Percentiles rank a stretch among this genome's conserved stretches.
These are phyloP conservation scores for Orchesellides sinensis DNA, from an alignment of 2,888 invertebrate genomes.

Conservation along the genomic window DNA sequence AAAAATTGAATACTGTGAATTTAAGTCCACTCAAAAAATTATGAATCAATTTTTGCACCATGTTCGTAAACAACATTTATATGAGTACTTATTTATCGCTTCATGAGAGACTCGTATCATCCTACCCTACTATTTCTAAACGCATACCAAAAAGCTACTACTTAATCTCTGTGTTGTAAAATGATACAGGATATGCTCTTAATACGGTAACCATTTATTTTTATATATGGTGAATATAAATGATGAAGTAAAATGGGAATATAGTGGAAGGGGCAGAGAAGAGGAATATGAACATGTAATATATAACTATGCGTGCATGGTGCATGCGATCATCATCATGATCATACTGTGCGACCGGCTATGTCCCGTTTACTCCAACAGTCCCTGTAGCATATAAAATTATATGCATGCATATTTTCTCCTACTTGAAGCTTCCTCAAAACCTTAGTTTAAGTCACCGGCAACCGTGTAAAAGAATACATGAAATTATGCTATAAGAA, in stretches of 20 bases:
- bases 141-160: no score
- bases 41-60: no score
- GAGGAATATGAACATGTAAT: neutral
- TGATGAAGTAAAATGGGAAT: constrained; percentile 24
- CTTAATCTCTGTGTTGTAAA: no score
- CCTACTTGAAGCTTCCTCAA: neutral
- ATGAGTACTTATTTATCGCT: no score
- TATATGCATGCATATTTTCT: constrained; percentile 36
- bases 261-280: neutral
- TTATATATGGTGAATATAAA: no score
- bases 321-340: no score
- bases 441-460: constrained; percentile 1
- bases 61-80: no score
- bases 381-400: constrained; percentile 61
- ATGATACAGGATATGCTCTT: constrained; percentile 62
- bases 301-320: constrained; percentile 35
- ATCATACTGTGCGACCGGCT: constrained; percentile 49
- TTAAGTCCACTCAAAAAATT: no score
- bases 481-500: no score
- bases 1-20: no score
- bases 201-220: constrained; percentile 60
- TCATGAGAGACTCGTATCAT: no score
- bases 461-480: constrained; percentile 13
- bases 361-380: constrained; percentile 54
- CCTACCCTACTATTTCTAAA: no score